Base-by-base conservation (phyloP, 2,888 invertebrate species). In the Chromoteleia sp. region DNA sequence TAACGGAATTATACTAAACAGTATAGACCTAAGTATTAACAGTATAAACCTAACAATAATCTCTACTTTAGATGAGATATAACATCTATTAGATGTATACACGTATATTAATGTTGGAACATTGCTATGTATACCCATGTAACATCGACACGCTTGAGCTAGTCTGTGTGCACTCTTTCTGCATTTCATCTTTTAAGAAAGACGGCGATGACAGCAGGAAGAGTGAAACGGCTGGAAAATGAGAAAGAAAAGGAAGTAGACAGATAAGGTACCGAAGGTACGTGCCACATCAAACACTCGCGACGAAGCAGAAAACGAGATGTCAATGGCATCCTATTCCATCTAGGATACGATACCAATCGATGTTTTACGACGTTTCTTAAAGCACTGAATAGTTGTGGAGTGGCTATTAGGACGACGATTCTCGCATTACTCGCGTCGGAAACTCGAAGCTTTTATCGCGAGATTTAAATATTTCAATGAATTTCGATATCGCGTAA, bases 301-400 rank as follows among this genome's bases (percentile, higher is more conserved):
- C 63, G 63, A 36, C 63, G 63, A 63, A 48, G 48, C 48, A 12
- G 63, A 48, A 63, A 63, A 63, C 48, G 63, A 63, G 63, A 63
- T 63, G 63, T 63, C 63, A 63, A 48, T 36, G 14, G 63, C 48
- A 48, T 63, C 63, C 48, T 63, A 33, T 63, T 36, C 48, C 29
- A 43, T 41, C 59, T 12, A 39, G 36, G 25, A 50, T 15, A 33
- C 54, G 43, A 68, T 54, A 68, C 30, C 54, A 54, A 68, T 68
- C 54, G 54, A 68, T 54, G 67, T 30, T 25, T 43, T 21, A 12
- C 21, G 61, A 45, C 68, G 43, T 33, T 45, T 56, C 6, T 56
- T 45, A 19, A 43, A 33, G 29, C 21, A 10, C 30, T 14, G 21
- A 63, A 12, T 41, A 15, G 14, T 30, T 6, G 45, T 14, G 36